phyloP scores from a whole-genome alignment of 2,797 vertebrate species.

The Liasis olivaceus region DNA sequence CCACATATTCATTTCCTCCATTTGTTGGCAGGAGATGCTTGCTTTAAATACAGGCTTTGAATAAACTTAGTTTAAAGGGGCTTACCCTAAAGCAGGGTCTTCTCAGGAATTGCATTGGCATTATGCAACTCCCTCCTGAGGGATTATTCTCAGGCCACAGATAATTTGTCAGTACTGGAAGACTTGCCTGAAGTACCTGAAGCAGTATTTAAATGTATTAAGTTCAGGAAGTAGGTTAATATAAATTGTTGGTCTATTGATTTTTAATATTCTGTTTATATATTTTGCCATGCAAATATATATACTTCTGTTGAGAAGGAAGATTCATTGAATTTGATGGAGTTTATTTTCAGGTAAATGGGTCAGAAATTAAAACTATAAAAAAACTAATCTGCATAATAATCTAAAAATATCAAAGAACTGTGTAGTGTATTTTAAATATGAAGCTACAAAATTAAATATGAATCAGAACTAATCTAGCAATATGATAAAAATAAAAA shows the following conservation, averaged over 20 bases:
- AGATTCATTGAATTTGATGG: background rate
- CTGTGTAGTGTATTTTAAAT: background rate
- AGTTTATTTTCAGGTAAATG: background rate
- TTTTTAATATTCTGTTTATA: background rate
- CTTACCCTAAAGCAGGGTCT: background rate
- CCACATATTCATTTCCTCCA: background rate
- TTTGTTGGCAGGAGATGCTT: background rate
- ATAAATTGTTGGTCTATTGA: background rate
- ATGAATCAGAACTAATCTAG: background rate
- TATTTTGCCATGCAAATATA: background rate
- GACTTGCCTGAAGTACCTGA: background rate
- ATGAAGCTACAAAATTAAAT: background rate
- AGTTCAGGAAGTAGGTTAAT: background rate
- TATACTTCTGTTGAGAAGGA: background rate
- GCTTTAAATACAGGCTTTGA: background rate
- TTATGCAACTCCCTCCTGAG: background rate
- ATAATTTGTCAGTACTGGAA: background rate
- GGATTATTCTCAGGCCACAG: background rate
- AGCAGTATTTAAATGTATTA: background rate
- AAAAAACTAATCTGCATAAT: background rate
- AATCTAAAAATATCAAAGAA: background rate
- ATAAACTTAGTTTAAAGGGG: background rate
- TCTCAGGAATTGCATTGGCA: background rate
- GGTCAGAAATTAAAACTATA: background rate
- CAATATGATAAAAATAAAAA: background rate